A percentile compares a stretch with the other conserved stretches of the same genome.
phyloP scores from a whole-genome alignment of 1,140 invertebrate genomes.

The Apocrypta bakeri region DNA sequence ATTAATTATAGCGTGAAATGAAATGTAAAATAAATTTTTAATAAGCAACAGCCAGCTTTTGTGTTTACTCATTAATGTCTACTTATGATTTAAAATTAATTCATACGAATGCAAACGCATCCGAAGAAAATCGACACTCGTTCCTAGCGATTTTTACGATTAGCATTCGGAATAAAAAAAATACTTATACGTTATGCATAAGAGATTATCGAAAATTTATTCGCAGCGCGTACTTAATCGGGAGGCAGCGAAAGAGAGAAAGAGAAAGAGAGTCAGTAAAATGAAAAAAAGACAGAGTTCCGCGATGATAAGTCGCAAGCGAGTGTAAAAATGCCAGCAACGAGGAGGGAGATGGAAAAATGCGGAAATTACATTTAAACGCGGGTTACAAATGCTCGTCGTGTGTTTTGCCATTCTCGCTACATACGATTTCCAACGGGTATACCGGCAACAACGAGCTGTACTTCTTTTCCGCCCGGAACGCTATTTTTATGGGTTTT shows the following conservation, averaged over 20 bases:
- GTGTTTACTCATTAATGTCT: too few species aligned
- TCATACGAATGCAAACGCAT: neutral
- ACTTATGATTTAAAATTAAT: too few species aligned
- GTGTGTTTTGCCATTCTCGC: conserved; percentile 32
- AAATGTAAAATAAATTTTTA: neutral
- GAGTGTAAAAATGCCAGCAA: conserved; percentile 22
- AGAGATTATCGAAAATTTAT: neutral
- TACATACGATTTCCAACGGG: conserved; percentile 17
- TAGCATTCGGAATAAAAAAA: too few species aligned
- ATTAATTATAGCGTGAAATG: too few species aligned
- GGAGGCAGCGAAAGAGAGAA: neutral
- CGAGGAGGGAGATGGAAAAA: conserved; percentile 12
- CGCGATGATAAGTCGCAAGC: conserved; percentile 14
- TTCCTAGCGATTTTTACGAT: too few species aligned
- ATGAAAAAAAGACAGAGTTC: neutral
- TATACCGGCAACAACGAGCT: neutral
- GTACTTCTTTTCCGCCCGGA: neutral
- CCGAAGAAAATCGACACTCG: neutral
- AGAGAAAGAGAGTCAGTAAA: neutral
- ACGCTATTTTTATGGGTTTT: conserved; percentile 28
- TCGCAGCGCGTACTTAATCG: neutral
- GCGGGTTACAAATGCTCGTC: conserved; percentile 21
- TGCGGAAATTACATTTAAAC: conserved; percentile 35
- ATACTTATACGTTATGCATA: neutral
- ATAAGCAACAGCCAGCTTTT: too few species aligned